Conservation (phyloP, 2,888 invertebrate species). For the Phaonia tiefii region DNA sequence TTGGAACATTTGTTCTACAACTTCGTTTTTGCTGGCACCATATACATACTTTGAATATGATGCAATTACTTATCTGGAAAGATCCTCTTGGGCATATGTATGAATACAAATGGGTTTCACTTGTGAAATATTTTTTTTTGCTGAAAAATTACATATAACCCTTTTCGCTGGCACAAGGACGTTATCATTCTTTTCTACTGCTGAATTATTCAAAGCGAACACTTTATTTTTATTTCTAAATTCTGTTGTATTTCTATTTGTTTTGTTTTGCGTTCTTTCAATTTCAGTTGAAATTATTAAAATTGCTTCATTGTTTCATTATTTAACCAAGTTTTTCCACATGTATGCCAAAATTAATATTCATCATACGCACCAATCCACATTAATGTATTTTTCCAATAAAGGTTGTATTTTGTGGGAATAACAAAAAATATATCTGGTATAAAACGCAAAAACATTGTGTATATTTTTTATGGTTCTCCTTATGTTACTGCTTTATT, state of each 20-base stretch:
- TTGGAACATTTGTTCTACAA: no score
- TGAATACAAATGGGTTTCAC: conserved; percentile 11
- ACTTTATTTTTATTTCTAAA: not conserved
- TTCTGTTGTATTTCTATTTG: not conserved
- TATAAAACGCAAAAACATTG: no score
- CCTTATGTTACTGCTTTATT: no score
- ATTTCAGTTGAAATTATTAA: not conserved
- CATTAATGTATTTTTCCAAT: no score
- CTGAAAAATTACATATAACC: not conserved
- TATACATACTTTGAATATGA: no score
- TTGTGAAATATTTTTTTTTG: not conserved
- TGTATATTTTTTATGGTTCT: no score
- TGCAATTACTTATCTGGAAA: no score
- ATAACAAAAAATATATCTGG: no score
- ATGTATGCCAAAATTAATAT: not conserved
- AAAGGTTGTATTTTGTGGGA: no score
- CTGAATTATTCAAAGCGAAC: not conserved
- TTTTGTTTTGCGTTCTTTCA: not conserved
- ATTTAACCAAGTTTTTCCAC: not conserved
- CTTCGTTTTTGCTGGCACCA: no score
- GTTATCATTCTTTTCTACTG: not conserved
- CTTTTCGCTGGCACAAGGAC: no score
- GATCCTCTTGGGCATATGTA: no score
- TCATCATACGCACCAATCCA: not conserved
- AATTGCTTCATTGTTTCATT: not conserved